Conservation (phyloP, 2,888 invertebrate species). For the Idaea dimidiata region DNA sequence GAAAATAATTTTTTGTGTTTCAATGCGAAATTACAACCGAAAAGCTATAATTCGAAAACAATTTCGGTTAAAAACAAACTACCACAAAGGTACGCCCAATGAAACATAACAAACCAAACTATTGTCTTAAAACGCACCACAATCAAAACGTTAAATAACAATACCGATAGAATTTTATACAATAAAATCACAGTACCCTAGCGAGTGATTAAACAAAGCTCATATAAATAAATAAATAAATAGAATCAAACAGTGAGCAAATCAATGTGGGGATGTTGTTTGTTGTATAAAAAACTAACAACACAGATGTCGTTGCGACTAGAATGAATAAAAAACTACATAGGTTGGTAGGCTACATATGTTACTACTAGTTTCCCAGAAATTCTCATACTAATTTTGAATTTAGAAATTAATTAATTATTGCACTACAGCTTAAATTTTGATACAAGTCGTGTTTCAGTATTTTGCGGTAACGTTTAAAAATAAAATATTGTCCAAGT, state of each 20-base stretch:
- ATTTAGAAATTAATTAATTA: no score
- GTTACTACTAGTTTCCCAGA: no score
- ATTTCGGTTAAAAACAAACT: not conserved
- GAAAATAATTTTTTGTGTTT: no score
- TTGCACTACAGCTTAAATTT: no score
- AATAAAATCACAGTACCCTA: conserved; percentile 67
- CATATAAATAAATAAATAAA: conserved; percentile 74
- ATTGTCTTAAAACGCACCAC: conserved; percentile 30
- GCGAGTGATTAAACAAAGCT: conserved; percentile 66
- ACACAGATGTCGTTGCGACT: conserved; percentile 4
- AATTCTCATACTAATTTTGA: no score
- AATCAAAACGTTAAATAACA: conserved; percentile 42
- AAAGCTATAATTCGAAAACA: not conserved
- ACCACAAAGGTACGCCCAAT: not conserved
- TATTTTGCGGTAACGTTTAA: no score
- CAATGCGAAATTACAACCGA: not conserved
- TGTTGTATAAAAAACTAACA: conserved; percentile 8
- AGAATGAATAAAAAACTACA: not conserved
- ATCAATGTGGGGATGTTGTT: conserved; percentile 55
- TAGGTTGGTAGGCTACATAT: no score
- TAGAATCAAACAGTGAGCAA: conserved; percentile 53
- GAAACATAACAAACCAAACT: conserved; percentile 19
- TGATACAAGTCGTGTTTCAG: no score
- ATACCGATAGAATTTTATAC: conserved; percentile 54
- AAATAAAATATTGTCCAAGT: no score